Evolutionary conservation across 1,140 invertebrate genomes (phyloP).

Genomic region (Drosophila bifasciata): DNA sequence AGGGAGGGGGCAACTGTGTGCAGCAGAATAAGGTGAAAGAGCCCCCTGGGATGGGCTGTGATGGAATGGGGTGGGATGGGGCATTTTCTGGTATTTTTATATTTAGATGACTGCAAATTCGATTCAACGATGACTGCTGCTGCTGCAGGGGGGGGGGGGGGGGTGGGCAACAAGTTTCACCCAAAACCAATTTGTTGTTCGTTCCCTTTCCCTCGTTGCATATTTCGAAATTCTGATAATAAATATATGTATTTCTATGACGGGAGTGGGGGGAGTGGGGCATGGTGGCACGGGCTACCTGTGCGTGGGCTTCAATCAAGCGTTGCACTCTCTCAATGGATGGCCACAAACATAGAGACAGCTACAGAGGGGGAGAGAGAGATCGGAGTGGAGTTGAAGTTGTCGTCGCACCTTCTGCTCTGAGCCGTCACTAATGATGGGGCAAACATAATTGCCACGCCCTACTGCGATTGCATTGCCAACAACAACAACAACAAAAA

Average conservation of each 20-base stretch:
- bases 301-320: conserved; percentile 43
- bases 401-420: conserved; percentile 42
- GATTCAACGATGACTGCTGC: conserved; percentile 39
- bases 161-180: conserved; percentile 57
- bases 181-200: conserved; percentile 9
- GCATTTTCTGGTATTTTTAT: conserved; percentile 59
- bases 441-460: conserved; percentile 47
- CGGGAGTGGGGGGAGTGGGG: neutral
- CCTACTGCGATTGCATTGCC: conserved; percentile 16
- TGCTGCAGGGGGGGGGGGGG: conserved; percentile 23
- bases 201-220: conserved; percentile 18
- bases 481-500: neutral
- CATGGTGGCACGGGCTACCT: conserved; percentile 12
- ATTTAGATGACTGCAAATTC: conserved; percentile 54
- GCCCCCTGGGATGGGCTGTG: neutral
- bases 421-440: conserved; percentile 61
- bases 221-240: conserved; percentile 1
- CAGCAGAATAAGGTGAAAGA: neutral
- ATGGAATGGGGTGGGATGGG: neutral
- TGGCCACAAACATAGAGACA: neutral
- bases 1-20: neutral
- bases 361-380: conserved; percentile 5
- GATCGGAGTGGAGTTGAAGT: conserved; percentile 15
- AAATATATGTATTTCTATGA: conserved; percentile 17
- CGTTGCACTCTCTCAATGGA: conserved; percentile 32